Evolutionary conservation across 2,797 vertebrate species (phyloP).

Genomic region (Discoglossus pictus): DNA sequence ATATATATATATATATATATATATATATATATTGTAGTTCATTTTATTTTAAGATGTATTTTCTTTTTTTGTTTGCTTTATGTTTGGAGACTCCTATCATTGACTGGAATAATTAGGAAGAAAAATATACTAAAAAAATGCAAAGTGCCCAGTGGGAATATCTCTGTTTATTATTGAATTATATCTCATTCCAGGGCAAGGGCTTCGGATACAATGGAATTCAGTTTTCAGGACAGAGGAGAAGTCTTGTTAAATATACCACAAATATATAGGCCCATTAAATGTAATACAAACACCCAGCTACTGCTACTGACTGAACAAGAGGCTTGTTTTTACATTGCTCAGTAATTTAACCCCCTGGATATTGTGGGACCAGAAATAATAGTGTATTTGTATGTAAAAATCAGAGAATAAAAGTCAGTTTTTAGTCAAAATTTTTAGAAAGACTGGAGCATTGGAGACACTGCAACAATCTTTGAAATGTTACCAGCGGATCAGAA

Average conservation of each 20-base stretch:
- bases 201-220: slow-evolving; percentile 1
- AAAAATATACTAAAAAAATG: slow-evolving; percentile 21
- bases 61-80: neutral
- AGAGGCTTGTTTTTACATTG: slow-evolving; percentile 12
- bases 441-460: neutral
- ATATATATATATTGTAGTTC: too few species aligned
- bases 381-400: slow-evolving; percentile 17
- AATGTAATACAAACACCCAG: slow-evolving; percentile 1
- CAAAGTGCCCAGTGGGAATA: slow-evolving; percentile 10
- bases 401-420: neutral
- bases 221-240: neutral
- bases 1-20: too few species aligned
- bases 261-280: slow-evolving; percentile 15
- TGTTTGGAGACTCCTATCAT: neutral
- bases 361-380: neutral
- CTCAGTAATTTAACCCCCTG: neutral
- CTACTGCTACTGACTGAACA: slow-evolving; percentile 7
- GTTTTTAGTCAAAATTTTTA: neutral
- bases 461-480: too few species aligned
- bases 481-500: too few species aligned
- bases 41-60: too few species aligned
- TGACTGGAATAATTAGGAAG: slow-evolving; percentile 26
- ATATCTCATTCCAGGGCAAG: slow-evolving; percentile 19
- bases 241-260: neutral
- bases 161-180: slow-evolving; percentile 27